A percentile compares a stretch with the other conserved stretches of the same genome.
Conservation (phyloP, 2,113 vertebrate species). For the Eudyptes chrysolophus region DNA sequence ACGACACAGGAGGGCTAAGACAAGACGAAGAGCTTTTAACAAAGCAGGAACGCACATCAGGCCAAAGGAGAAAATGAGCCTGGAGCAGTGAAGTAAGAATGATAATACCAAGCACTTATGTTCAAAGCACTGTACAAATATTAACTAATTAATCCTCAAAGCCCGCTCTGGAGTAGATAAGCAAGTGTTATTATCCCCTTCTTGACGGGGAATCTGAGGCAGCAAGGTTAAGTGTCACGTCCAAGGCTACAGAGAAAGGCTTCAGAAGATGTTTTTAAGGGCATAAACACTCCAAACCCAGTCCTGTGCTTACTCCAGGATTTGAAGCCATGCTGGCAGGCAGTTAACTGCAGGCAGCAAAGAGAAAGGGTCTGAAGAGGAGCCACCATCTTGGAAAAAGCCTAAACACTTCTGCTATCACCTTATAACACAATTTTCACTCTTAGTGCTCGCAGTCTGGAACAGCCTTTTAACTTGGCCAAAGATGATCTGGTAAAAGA, state of each 20-base stretch:
- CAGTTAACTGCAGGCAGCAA: neutral
- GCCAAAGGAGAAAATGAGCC: conserved; percentile 55
- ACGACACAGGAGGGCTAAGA: neutral
- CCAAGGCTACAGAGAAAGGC: neutral
- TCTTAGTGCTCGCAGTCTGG: too few species aligned
- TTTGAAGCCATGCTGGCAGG: neutral
- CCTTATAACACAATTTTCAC: neutral
- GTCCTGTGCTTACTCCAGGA: neutral
- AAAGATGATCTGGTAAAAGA: neutral
- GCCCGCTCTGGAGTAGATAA: conserved; percentile 62
- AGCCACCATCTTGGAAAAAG: neutral
- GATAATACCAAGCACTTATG: conserved; percentile 64
- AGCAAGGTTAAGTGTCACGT: conserved; percentile 51
- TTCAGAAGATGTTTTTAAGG: neutral
- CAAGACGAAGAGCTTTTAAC: neutral
- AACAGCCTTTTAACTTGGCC: neutral
- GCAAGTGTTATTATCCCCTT: conserved; percentile 67
- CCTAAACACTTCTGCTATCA: neutral
- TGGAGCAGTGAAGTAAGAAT: conserved; percentile 42
- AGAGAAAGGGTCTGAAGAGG: neutral
- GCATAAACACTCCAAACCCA: neutral
- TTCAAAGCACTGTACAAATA: conserved; percentile 73
- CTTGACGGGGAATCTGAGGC: conserved; percentile 31
- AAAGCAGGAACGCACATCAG: conserved; percentile 7
- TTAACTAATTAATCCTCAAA: conserved; percentile 73